phyloP scores from a whole-genome alignment of 2,113 vertebrate species.

The Plectropomus leopardus region DNA sequence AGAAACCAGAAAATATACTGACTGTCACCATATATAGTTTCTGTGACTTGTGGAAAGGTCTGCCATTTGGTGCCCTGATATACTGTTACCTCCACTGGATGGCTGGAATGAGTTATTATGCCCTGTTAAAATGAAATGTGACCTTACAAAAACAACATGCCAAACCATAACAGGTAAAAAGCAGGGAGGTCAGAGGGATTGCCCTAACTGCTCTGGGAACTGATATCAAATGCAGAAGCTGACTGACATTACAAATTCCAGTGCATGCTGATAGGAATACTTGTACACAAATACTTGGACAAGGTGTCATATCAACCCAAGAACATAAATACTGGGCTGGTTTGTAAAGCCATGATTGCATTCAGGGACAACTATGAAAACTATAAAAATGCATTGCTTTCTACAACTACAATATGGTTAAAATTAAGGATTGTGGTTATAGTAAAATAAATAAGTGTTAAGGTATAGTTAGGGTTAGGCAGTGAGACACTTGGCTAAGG shows the following conservation, averaged over 20 bases:
- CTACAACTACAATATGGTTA: neutral
- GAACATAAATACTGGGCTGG: neutral
- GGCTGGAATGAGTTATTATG: constrained; percentile 64
- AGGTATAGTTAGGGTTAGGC: neutral
- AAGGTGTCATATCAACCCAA: neutral
- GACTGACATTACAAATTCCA: neutral
- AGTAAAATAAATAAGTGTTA: neutral
- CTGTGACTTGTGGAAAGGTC: constrained; percentile 38
- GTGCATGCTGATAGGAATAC: neutral
- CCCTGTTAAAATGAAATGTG: constrained; percentile 58
- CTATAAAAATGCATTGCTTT: neutral
- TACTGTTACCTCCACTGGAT: constrained; percentile 63
- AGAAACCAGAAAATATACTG: constrained; percentile 64
- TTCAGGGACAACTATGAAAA: neutral
- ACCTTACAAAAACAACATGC: constrained; percentile 52
- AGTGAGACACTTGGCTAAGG: neutral
- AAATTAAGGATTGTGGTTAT: neutral
- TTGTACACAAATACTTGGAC: neutral
- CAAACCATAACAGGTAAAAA: constrained; percentile 47
- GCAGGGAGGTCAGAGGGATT: constrained; percentile 45
- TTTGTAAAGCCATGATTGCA: neutral
- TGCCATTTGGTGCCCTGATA: constrained; percentile 55
- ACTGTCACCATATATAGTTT: constrained; percentile 52
- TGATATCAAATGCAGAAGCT: constrained; percentile 5
- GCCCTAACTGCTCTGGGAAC: constrained; percentile 18